Evolutionary conservation across 1,140 invertebrate species (phyloP).

Genomic region (Nasonia longicornis): DNA sequence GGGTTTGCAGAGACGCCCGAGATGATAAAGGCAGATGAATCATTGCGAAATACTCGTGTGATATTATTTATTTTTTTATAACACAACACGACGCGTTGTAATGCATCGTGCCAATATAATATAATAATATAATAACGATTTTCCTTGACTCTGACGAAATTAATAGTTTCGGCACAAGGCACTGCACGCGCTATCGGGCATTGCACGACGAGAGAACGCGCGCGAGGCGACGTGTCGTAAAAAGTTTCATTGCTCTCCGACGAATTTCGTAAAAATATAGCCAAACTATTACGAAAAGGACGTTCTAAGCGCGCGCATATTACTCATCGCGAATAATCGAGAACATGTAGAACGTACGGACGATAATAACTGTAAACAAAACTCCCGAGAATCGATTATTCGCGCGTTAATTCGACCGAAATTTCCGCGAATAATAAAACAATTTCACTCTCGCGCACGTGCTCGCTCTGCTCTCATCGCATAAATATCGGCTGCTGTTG

Average conservation of each 20-base stretch:
- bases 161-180: background rate
- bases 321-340: background rate
- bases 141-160: background rate
- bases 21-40: background rate
- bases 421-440: background rate
- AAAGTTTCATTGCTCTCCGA: background rate
- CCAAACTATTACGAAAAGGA: background rate
- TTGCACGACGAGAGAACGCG: background rate
- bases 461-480: background rate
- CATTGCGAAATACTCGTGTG: background rate
- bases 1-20: too few relatives aligned
- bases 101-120: too few relatives aligned
- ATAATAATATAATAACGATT: too few relatives aligned
- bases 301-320: too few relatives aligned
- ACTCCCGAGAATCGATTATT: background rate
- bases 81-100: too few relatives aligned
- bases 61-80: too few relatives aligned
- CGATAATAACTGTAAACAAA: background rate
- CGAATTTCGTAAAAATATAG: background rate
- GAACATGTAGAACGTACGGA: background rate
- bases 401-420: background rate
- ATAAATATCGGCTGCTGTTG: slow-evolving; percentile 1
- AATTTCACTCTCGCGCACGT: background rate
- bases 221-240: background rate
- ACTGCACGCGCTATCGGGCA: background rate